Evolutionary conservation across 2,113 vertebrate genomes (phyloP).

Genomic region (Tachycineta bicolor): DNA sequence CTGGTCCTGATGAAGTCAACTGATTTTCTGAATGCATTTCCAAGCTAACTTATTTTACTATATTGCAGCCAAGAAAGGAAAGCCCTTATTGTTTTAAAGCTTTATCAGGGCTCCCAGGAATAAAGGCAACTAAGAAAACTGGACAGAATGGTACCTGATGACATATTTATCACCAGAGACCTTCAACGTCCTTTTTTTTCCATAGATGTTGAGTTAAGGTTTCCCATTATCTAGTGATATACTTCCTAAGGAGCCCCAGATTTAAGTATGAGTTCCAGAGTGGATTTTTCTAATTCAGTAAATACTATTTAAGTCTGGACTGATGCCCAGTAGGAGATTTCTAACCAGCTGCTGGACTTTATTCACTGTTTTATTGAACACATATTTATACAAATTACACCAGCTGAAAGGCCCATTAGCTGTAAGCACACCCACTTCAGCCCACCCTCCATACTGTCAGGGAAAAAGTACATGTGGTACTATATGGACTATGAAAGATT

Average conservation of each 20-base stretch:
- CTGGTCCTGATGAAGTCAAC: not conserved
- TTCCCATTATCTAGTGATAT: not conserved
- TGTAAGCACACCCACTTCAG: not conserved
- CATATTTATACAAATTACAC: slow-evolving; percentile 9
- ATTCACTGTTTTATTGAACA: slow-evolving; percentile 14
- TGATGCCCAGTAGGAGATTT: slow-evolving; percentile 3
- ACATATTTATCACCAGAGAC: not conserved
- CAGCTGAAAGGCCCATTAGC: not conserved
- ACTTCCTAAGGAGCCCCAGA: not conserved
- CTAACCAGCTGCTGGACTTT: slow-evolving; percentile 32
- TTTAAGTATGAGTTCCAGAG: not conserved
- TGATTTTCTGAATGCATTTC: not conserved
- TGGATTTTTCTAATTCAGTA: slow-evolving; percentile 37
- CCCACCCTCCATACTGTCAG: not conserved
- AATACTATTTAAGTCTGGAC: slow-evolving; percentile 23
- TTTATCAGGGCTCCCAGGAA: not conserved
- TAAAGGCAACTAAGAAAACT: not conserved
- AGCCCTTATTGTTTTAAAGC: slow-evolving; percentile 1
- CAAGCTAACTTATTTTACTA: not conserved
- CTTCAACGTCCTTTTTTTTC: not conserved
- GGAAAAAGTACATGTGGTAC: not conserved
- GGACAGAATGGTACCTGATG: not conserved
- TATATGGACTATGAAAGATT: not conserved
- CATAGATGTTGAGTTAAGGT: not conserved
- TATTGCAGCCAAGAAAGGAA: not conserved